A percentile compares a stretch with the other conserved stretches of the same genome.
Evolutionary conservation across 2,797 vertebrate genomes (phyloP).

Genomic region (Anolis apletophallus): DNA sequence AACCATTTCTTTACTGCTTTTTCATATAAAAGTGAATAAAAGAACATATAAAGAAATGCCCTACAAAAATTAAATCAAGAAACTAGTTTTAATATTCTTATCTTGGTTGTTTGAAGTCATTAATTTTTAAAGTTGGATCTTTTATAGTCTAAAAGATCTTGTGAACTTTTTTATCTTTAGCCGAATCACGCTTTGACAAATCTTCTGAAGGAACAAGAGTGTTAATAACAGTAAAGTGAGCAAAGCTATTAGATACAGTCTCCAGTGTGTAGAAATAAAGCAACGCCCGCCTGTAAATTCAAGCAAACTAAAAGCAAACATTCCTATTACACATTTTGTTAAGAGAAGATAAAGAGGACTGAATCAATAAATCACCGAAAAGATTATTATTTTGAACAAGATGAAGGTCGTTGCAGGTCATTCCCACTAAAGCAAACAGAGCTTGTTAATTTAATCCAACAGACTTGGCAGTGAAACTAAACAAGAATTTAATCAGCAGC

Average conservation of each 20-base stretch:
- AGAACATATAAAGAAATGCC: background rate
- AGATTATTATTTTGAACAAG: constrained; percentile 83
- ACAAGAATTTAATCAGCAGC: constrained; percentile 81
- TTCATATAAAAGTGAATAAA: constrained; percentile 45
- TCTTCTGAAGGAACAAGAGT: constrained; percentile 50
- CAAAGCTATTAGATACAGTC: constrained; percentile 63
- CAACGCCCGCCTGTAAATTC: constrained; percentile 62
- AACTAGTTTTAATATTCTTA: constrained; percentile 57
- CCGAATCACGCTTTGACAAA: constrained; percentile 55
- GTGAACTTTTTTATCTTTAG: constrained; percentile 49
- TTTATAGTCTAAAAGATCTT: constrained; percentile 59
- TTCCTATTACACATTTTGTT: constrained; percentile 71
- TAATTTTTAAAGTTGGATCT: constrained; percentile 54
- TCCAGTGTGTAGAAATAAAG: constrained; percentile 69
- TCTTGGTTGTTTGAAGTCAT: constrained; percentile 48
- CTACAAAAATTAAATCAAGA: constrained; percentile 24
- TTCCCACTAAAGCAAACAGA: constrained; percentile 76
- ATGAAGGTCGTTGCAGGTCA: constrained; percentile 78
- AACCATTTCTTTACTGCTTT: constrained; percentile 16
- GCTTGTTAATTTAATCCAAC: constrained; percentile 82
- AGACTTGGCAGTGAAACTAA: constrained; percentile 78
- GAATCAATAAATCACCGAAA: constrained; percentile 82
- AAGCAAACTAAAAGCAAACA: constrained; percentile 63
- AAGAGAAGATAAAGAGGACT: constrained; percentile 73
- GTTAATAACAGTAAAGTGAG: constrained; percentile 67